Evolutionary conservation across 64 coral and sea anemone genomes (phyloP), one percentile per base, ranked within the genome.

Genomic region (Hydrozoanthus tunicans): DNA sequence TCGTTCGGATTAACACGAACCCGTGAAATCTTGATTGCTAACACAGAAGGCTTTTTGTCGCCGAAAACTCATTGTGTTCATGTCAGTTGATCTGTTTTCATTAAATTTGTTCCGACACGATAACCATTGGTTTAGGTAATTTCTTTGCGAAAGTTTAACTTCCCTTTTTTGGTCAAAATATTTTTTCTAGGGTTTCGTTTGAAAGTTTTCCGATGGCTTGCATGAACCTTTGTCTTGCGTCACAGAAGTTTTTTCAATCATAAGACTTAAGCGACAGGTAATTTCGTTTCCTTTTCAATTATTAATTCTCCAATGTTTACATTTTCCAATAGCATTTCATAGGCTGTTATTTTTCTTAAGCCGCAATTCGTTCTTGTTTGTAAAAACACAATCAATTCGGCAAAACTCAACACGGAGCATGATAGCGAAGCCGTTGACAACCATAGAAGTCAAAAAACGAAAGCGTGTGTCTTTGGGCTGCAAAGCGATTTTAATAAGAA

Each of bases 331-430:
- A 53, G 12, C 70, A 74, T 73, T 60, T 88, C 56, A 61, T 88
- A 26, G 56, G 69, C 84, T 74, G 32, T 88, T 88, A 74, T 88
- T 74, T 73, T 73, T 27, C 84, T 73, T 74, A 88, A 88, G 84
- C 84, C 70, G 4, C 1, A 24, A 82, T 82, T 26, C 68, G 55
- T 59, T 60, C 74, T 10, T 73, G 56, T 88, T 88, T 88, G 20
- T 58, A 61, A 73, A 88, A 75, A 73, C 15, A 73, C 73, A 88
- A 51, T 58, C 3, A 3, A 74, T 88, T 88, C 14, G 68, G 53
- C 43, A 72, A 59, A 43, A 88, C 51, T 53, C 25, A 6, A 6
- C 27, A 15, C 65, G 25, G 64, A 6, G 26, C 26, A 8, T 43
- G 26, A 52, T 10, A 9, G 72, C 72, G 43, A 11, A 52, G 0